A percentile compares a stretch with the other conserved stretches of the same genome.
Conservation (phyloP, 2,797 vertebrate species). For the Vultur gryphus region DNA sequence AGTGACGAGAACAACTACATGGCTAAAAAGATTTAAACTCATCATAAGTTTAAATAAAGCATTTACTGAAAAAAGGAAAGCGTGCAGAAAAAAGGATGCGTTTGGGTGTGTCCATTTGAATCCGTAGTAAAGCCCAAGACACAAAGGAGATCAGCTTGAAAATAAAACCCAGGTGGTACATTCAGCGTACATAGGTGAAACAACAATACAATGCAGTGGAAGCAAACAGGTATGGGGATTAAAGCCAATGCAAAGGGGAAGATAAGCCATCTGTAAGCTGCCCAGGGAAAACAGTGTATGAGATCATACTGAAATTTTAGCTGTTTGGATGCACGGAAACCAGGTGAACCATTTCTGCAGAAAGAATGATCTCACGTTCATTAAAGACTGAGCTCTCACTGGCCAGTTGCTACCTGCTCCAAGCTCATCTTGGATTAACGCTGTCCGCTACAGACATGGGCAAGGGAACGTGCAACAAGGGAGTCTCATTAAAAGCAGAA, state of each 20-base stretch:
- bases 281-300: slow-evolving; percentile 37
- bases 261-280: slow-evolving; percentile 33
- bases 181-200: not conserved
- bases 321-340: slow-evolving; percentile 25
- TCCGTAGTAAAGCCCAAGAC: not conserved
- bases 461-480: not conserved
- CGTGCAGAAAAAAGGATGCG: not conserved
- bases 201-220: not conserved
- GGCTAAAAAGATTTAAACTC: not conserved
- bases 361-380: not conserved
- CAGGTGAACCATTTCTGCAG: slow-evolving; percentile 43
- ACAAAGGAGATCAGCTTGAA: not conserved
- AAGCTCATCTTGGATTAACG: not conserved
- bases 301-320: slow-evolving; percentile 36
- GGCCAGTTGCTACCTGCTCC: not conserved
- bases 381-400: not conserved
- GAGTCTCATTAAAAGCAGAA: not conserved
- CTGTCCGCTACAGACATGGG: not conserved
- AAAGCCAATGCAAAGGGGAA: slow-evolving; percentile 34
- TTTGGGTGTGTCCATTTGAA: not conserved
- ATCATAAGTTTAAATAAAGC: not conserved
- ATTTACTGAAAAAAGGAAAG: not conserved
- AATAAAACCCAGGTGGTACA: not conserved
- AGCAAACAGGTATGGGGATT: slow-evolving; percentile 46
- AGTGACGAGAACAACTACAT: not conserved